Evolutionary conservation across 2,797 vertebrate species (phyloP).

Genomic region (Zonotrichia albicollis): DNA sequence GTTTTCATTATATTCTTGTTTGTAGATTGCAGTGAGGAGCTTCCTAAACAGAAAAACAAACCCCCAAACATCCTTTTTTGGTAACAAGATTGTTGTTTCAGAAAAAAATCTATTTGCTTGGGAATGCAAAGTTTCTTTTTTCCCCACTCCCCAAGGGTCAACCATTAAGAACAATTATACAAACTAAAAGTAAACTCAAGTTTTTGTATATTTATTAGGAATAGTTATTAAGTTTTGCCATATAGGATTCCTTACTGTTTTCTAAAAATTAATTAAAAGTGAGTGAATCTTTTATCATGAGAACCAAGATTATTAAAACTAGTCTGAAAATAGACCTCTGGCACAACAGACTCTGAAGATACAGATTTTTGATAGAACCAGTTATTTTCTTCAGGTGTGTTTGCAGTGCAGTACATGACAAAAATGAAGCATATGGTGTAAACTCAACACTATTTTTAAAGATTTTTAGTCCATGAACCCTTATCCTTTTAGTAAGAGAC

Average conservation of each 20-base stretch:
- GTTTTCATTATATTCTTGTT: not conserved
- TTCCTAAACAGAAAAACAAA: not conserved
- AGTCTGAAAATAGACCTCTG: not conserved
- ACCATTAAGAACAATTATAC: not conserved
- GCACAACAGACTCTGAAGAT: not conserved
- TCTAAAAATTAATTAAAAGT: not conserved
- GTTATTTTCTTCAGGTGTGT: not conserved
- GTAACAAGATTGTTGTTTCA: not conserved
- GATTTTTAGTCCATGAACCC: not conserved
- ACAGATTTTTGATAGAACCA: not conserved
- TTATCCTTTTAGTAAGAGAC: not conserved
- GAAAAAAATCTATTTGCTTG: not conserved
- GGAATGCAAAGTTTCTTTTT: not conserved
- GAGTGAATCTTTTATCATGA: not conserved
- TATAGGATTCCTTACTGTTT: not conserved
- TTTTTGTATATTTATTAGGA: not conserved
- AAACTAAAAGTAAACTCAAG: not conserved
- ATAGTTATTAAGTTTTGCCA: not conserved
- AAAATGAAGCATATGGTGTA: not conserved
- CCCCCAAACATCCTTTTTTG: not conserved
- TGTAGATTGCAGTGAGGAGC: not conserved
- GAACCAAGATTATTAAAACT: not conserved
- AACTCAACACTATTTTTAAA: not conserved
- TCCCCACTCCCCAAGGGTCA: not conserved
- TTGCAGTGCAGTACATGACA: not conserved